These are phyloP conservation scores for Cataglyphis hispanica DNA, from an alignment of 1,140 invertebrate species.

Conservation along the genomic window DNA sequence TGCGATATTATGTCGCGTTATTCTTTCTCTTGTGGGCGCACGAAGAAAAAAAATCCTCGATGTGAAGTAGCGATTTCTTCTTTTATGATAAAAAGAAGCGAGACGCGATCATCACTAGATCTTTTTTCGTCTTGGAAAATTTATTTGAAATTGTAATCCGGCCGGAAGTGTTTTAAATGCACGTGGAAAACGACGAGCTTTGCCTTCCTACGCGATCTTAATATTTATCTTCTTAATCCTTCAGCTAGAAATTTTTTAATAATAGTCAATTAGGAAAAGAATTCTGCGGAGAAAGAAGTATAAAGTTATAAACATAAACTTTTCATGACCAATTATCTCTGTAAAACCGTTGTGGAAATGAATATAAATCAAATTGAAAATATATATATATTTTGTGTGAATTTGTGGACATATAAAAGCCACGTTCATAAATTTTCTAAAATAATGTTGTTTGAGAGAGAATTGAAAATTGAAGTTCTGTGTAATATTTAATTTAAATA, in stretches of 20 bases:
- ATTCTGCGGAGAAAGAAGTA: neutral
- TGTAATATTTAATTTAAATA: conserved; percentile 2
- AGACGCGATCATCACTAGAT: neutral
- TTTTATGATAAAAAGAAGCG: conserved; percentile 10
- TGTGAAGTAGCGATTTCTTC: conserved; percentile 28
- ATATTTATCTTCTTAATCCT: conserved; percentile 49
- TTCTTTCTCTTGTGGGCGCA: conserved; percentile 35
- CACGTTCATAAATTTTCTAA: neutral
- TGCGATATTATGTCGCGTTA: conserved; percentile 65
- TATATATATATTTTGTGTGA: neutral
- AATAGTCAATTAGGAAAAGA: conserved; percentile 22
- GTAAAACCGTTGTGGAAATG: neutral
- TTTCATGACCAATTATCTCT: conserved; percentile 12
- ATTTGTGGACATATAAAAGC: neutral
- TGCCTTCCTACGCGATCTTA: neutral
- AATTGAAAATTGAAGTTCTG: conserved; percentile 11
- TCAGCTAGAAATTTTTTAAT: conserved; percentile 23
- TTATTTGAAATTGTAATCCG: conserved; percentile 59
- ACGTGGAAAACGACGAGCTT: conserved; percentile 41
- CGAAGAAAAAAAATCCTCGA: conserved; percentile 29
- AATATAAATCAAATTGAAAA: neutral
- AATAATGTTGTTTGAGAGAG: neutral
- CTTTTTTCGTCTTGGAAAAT: neutral
- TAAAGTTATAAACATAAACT: conserved; percentile 14
- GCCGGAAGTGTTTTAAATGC: conserved; percentile 50